Percentiles rank a stretch among this genome's conserved stretches.
These are phyloP conservation scores for Aurelia aurita DNA, from an alignment of 30 jellyfish, hydroid and myxozoan species.

Conservation along the genomic window DNA sequence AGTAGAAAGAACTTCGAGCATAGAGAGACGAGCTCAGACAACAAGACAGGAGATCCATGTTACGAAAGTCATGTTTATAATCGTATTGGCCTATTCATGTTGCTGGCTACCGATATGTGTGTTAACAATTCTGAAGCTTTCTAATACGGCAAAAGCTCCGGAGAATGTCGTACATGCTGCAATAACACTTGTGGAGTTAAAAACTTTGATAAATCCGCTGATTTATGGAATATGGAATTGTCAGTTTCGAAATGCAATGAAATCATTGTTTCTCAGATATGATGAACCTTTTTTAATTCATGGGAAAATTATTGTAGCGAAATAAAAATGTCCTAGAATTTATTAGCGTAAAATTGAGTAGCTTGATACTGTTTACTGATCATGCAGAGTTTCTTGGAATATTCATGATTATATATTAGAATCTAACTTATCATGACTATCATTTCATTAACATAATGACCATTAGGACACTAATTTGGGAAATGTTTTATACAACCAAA, in stretches of 20 bases:
- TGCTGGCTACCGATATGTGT: background rate
- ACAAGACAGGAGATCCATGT: background rate
- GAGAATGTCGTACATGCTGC: constrained; percentile 5
- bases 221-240: background rate
- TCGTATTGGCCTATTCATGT: background rate
- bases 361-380: no score
- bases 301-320: no score
- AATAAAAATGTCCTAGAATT: no score
- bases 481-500: no score
- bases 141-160: background rate
- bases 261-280: background rate
- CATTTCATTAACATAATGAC: no score
- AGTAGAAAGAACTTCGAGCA: no score
- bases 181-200: background rate
- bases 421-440: no score
- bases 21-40: background rate
- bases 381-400: no score
- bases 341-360: no score
- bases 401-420: no score
- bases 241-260: background rate
- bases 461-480: no score
- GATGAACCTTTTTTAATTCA: no score
- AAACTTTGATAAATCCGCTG: background rate
- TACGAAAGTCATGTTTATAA: background rate
- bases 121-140: background rate